Base-by-base conservation (phyloP, 2,888 invertebrate genomes). In the Abscondita cerata region DNA sequence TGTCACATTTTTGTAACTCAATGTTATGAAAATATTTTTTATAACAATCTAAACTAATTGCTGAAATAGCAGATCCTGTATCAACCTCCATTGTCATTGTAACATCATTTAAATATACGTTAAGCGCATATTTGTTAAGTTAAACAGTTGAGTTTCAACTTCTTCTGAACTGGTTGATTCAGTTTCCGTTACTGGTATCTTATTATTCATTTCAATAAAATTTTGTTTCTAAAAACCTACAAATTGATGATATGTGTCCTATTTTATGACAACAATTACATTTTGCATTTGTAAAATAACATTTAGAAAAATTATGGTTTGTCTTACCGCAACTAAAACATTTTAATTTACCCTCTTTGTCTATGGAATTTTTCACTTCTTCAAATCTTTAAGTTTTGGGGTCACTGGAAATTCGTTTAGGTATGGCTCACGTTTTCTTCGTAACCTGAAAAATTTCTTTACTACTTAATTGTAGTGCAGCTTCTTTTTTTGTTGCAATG, bases 241-340 rank as follows among this genome's bases (percentile, higher is more conserved):
- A n/a, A 2, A 36, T 13, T n/a, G 36, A 3, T 5, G 36, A 36
- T n/a, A 36, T 36, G 12, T 36, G 36, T 11, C 36, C 36, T n/a
- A 36, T 2, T 36, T 36, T 36, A 13, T 36, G 36, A 13, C 36
- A 36, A 13, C 36, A 36, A 36, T 36, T 36, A 13, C 36, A 36
- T 36, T 36, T 36, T n/a, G 11, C 5, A 2, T 36, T 36, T 9
- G 11, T 36, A 36, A 36, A 36, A 9, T 9, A n/a, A n/a, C 36
- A 36, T n/a, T 13, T 36, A n/a, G 36, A 36, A 36, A 36, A 36
- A n/a, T 36, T 36, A 36, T 36, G 36, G 36, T 36, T 36, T 36
- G 11, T 11, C 36, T 36, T 36, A 36, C 36, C 36, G 11, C 36
- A 36, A 36, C 36, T 36, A n/a, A n/a, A 36, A 36, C 36, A 36